A percentile compares a stretch with the other conserved stretches of the same genome.
phyloP scores from a whole-genome alignment of 2,888 invertebrate genomes.

The Drosophila meridionalis region DNA sequence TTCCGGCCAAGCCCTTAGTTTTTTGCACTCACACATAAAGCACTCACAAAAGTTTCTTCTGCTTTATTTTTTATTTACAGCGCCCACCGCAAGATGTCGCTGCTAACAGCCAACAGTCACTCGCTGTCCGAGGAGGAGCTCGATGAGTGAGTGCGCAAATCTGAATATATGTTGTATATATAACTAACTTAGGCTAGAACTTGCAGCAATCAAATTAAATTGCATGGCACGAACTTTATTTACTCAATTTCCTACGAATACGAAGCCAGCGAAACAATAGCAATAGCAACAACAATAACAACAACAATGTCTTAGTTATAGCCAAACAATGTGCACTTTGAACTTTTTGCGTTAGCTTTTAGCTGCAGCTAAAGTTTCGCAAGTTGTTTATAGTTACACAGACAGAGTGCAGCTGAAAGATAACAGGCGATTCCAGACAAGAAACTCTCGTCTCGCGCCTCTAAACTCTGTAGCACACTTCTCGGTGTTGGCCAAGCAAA shows the following conservation, averaged over 20 bases:
- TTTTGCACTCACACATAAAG: conserved; percentile 1
- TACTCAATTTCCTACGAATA: conserved; percentile 22
- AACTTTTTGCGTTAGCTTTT: conserved; percentile 47
- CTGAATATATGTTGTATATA: not conserved
- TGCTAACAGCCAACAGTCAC: conserved; percentile 79
- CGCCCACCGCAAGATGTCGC: conserved; percentile 73
- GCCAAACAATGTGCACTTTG: conserved; percentile 48
- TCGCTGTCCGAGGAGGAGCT: conserved; percentile 89
- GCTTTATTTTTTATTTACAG: conserved; percentile 50
- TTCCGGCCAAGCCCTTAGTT: not conserved
- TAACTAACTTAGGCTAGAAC: not conserved
- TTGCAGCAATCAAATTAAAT: conserved; percentile 36
- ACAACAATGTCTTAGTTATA: conserved; percentile 8
- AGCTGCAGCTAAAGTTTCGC: conserved; percentile 9
- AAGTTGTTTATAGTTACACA: not conserved
- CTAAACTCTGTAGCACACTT: conserved; percentile 7
- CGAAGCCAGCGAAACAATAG: not conserved
- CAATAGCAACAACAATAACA: conserved; percentile 5
- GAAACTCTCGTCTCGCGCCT: conserved; percentile 2
- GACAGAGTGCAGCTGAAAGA: not conserved
- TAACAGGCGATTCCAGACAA: not conserved
- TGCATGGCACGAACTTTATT: conserved; percentile 47
- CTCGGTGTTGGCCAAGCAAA: not conserved
- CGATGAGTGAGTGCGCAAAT: conserved; percentile 88
- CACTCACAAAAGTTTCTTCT: conserved; percentile 3